Evolutionary conservation across 2,113 vertebrate genomes (phyloP).

Genomic region (Silurus asotus): DNA sequence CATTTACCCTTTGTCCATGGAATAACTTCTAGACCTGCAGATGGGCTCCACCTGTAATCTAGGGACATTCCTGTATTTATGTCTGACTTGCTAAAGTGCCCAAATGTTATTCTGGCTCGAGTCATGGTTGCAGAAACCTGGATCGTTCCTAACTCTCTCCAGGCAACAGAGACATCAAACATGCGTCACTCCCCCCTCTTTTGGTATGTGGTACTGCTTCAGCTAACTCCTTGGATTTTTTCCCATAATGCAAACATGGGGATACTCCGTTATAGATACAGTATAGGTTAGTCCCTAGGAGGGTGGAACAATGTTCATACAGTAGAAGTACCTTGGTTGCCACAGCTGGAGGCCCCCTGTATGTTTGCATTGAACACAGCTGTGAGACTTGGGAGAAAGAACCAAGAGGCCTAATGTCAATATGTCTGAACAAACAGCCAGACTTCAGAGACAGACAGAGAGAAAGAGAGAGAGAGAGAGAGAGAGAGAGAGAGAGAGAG

Average conservation of each 20-base stretch:
- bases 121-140: constrained; percentile 1
- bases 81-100: constrained; percentile 61
- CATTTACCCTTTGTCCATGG: constrained; percentile 44
- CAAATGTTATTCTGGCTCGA: constrained; percentile 51
- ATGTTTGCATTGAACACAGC: constrained; percentile 70
- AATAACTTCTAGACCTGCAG: constrained; percentile 53
- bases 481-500: constrained; percentile 25
- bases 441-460: constrained; percentile 47
- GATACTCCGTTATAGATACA: not conserved
- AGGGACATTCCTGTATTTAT: constrained; percentile 54
- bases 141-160: constrained; percentile 42
- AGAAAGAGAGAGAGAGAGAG: constrained; percentile 32
- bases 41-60: constrained; percentile 66
- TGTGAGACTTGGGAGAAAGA: constrained; percentile 64
- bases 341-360: constrained; percentile 53
- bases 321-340: constrained; percentile 59
- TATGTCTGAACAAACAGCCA: constrained; percentile 62
- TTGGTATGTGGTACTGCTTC: not conserved
- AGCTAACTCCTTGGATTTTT: not conserved
- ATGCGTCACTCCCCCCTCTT: constrained; percentile 53
- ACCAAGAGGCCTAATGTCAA: constrained; percentile 63
- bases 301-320: constrained; percentile 6
- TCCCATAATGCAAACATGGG: not conserved
- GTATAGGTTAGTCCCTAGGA: not conserved
- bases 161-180: constrained; percentile 44